These are phyloP conservation scores for Drosophila elegans DNA, from an alignment of 1,140 invertebrate genomes.

Conservation along the genomic window DNA sequence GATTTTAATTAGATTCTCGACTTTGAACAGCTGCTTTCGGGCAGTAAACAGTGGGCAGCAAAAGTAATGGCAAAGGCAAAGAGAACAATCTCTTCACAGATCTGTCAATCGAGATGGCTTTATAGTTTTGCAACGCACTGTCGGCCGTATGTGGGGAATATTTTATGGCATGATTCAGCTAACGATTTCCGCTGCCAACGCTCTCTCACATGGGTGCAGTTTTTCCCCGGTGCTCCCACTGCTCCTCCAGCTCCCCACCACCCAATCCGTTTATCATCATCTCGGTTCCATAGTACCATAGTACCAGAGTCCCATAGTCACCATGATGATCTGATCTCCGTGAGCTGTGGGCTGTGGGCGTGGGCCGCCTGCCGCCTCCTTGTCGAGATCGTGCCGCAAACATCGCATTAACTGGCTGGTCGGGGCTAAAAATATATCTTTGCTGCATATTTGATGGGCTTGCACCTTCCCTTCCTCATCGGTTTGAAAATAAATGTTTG, in stretches of 20 bases:
- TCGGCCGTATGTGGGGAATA: conserved; percentile 41
- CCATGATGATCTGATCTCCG: conserved; percentile 29
- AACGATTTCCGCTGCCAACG: conserved; percentile 77
- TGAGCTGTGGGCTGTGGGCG: conserved; percentile 35
- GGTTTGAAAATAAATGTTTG: conserved; percentile 5
- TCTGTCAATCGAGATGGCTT: conserved; percentile 13
- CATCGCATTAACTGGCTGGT: conserved; percentile 61
- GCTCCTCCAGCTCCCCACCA: conserved; percentile 9
- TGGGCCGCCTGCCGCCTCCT: conserved; percentile 42
- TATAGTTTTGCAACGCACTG: conserved; percentile 45
- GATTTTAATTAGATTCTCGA: conserved; percentile 42
- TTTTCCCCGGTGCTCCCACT: conserved; percentile 7
- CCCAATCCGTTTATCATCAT: conserved; percentile 45
- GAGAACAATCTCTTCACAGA: conserved; percentile 1
- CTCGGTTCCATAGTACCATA: background rate
- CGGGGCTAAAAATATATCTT: conserved; percentile 64
- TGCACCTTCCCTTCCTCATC: conserved; percentile 24
- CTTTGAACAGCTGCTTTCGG: conserved; percentile 19
- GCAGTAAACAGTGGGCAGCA: conserved; percentile 37
- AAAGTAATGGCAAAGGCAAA: conserved; percentile 3
- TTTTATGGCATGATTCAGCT: conserved; percentile 66
- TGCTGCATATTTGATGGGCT: conserved; percentile 31
- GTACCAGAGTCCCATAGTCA: background rate
- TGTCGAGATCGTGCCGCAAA: conserved; percentile 67
- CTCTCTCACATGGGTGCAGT: conserved; percentile 57